Evolutionary conservation across 2,797 vertebrate genomes (phyloP), one percentile per base, ranked within the genome.

Genomic region (Apodemus agrarius): DNA sequence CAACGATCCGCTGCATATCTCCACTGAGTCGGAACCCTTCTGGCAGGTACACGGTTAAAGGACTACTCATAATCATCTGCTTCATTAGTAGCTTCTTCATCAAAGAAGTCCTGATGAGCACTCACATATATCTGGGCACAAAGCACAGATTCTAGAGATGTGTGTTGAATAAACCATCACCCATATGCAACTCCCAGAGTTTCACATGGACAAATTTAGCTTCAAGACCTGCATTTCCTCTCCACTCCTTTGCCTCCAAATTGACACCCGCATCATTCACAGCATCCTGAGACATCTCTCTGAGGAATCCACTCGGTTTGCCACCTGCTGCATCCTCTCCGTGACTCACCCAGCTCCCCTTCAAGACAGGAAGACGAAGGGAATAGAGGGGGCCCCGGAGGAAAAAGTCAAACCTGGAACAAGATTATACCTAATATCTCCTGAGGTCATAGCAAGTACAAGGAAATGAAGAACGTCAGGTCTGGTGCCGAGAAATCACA

Each of bases 211-310:
- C 91, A 95, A 87, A 97, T 97, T 97, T 95, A 97, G 91, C 96
- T 82, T 92, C 95, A 94, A 94, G 75, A 96, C 94, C 95, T 43
- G 24, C 97, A 93, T 65, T 98, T 98, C 97, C 97, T 96, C 94
- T 89, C 95, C 93, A 90, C 97, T 98, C 95, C 95, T 98, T 93
- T 94, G 96, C 96, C 93, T 75, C 86, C 65, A 97, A 97, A 97
- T 96, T 98, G 97, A 98, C 97, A 98, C 98, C 98, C 98, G 96
- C 87, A 96, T 95, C 94, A 97, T 97, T 98, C 97, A 97, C 97
- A 96, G 96, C 95, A 98, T 97, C 96, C 97, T 96, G 96, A 98
- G 97, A 98, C 97, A 81, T 97, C 96, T 98, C 98, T 97, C 97
- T 97, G 96, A 96, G 93, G 93, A 97, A 97, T 97, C 96, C 86